A percentile compares a stretch with the other conserved stretches of the same genome.
Evolutionary conservation across 2,888 invertebrate species (phyloP).

Genomic region (Mactromeris polynyma): DNA sequence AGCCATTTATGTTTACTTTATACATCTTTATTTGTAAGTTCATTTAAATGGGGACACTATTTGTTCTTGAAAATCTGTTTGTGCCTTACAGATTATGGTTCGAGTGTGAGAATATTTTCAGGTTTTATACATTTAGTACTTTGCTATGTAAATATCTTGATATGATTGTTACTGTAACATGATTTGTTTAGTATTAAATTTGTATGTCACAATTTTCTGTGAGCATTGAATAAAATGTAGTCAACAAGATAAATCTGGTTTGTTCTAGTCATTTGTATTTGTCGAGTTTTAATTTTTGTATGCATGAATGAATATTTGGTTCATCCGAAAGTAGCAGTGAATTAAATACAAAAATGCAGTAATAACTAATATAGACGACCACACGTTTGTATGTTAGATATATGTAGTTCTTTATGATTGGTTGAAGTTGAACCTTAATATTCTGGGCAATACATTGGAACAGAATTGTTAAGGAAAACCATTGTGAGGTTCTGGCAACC

Average conservation of each 20-base stretch:
- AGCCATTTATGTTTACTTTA: not conserved
- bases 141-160: not conserved
- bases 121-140: conserved; percentile 1
- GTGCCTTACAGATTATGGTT: not conserved
- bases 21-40: not conserved
- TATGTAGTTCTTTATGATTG: too few species aligned
- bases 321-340: too few species aligned
- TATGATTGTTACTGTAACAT: not conserved
- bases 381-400: too few species aligned
- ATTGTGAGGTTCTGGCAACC: too few species aligned
- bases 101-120: not conserved
- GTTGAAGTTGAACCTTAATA: too few species aligned
- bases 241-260: not conserved
- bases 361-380: too few species aligned
- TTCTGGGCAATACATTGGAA: too few species aligned
- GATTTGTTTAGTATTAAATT: conserved; percentile 21
- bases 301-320: too few species aligned
- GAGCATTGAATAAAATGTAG: conserved; percentile 5
- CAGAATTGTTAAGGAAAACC: too few species aligned
- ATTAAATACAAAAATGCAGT: too few species aligned
- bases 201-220: not conserved
- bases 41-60: not conserved
- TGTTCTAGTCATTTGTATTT: too few species aligned
- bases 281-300: too few species aligned
- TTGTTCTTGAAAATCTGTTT: not conserved